phyloP scores from a whole-genome alignment of 2,797 vertebrate species.

The Calcarius lapponicus region DNA sequence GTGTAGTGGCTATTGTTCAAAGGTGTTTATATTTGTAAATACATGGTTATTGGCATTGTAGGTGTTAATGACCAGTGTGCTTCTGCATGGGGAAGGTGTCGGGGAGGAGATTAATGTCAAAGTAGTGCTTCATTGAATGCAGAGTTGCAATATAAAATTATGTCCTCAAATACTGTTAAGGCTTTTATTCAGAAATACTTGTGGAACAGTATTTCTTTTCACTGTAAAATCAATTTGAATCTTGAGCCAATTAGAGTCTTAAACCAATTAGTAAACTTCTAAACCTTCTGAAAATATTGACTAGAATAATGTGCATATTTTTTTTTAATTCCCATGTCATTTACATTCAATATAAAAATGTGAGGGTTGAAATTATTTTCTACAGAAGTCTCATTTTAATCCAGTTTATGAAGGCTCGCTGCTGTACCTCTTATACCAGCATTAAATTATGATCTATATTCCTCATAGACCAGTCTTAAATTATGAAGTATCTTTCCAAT shows the following conservation, averaged over 20 bases:
- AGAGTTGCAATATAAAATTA: not conserved
- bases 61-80: not conserved
- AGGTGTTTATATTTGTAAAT: not conserved
- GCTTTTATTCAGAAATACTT: not conserved
- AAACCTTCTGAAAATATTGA: not conserved
- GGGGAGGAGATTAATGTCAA: not conserved
- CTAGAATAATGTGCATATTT: not conserved
- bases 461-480: not conserved
- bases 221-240: not conserved
- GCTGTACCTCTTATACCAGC: not conserved
- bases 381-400: not conserved
- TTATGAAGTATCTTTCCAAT: not conserved
- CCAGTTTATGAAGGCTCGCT: not conserved
- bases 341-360: not conserved
- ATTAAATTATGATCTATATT: not conserved
- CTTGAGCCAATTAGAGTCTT: not conserved
- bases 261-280: not conserved
- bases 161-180: not conserved
- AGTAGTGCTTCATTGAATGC: not conserved
- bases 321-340: not conserved
- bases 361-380: not conserved
- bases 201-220: not conserved
- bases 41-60: not conserved
- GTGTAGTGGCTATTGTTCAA: not conserved
- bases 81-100: not conserved